A percentile compares a stretch with the other conserved stretches of the same genome.
These are phyloP conservation scores for Drosophila triauraria DNA, from an alignment of 1,140 invertebrate species.

Conservation along the genomic window DNA sequence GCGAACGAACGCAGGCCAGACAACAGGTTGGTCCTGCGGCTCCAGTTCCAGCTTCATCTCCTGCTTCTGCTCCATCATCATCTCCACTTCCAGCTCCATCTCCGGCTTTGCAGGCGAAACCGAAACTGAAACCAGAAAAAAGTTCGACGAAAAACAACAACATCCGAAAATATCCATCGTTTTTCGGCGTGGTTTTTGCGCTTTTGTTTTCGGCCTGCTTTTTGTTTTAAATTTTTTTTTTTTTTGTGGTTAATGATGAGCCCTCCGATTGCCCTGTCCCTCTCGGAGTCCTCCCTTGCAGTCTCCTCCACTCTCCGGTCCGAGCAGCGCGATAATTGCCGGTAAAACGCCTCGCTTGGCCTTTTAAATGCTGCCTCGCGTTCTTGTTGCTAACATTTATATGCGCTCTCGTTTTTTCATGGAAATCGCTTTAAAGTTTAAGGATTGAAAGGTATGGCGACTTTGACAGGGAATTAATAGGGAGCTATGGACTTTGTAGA, in stretches of 20 bases:
- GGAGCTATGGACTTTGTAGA: neutral
- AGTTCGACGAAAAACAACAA: conserved; percentile 27
- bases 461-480: neutral
- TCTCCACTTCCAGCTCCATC: conserved; percentile 20
- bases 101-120: conserved; percentile 8
- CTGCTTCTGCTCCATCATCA: conserved; percentile 7
- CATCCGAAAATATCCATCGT: conserved; percentile 46
- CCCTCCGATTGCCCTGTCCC: conserved; percentile 38
- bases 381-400: conserved; percentile 29
- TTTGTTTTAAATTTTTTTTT: conserved; percentile 24
- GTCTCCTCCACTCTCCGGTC: neutral
- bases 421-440: conserved; percentile 43
- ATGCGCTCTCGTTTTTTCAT: conserved; percentile 45
- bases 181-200: conserved; percentile 68
- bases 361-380: conserved; percentile 78
- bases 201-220: conserved; percentile 59
- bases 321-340: conserved; percentile 77
- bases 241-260: conserved; percentile 75
- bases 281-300: neutral
- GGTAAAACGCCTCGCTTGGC: conserved; percentile 82
- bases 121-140: conserved; percentile 59
- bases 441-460: conserved; percentile 24
- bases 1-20: conserved; percentile 63
- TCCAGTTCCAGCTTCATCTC: conserved; percentile 24
- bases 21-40: conserved; percentile 64